These are phyloP conservation scores for Stenotaenia linearis DNA, from an alignment of 2,888 invertebrate species.

Conservation along the genomic window DNA sequence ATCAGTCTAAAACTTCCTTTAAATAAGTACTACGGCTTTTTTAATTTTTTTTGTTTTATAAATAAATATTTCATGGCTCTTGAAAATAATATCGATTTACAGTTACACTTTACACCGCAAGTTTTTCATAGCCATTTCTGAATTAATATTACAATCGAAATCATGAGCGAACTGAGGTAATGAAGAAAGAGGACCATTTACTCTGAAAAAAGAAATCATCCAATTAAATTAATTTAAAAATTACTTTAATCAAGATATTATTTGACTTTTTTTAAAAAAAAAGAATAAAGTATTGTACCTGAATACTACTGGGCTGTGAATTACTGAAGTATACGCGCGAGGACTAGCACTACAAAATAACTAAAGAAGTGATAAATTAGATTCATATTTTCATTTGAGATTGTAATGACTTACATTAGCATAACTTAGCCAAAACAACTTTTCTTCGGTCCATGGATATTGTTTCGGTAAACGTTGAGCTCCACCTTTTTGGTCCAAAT, in stretches of 20 bases:
- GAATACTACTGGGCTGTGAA: background rate
- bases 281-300: too few relatives aligned
- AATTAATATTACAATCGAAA: background rate
- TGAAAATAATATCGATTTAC: background rate
- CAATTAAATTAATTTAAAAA: too few relatives aligned
- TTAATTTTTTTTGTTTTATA: background rate
- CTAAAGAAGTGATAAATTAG: too few relatives aligned
- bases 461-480: background rate
- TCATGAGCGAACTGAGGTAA: background rate
- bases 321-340: too few relatives aligned
- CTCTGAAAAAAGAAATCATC: background rate
- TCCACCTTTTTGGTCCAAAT: background rate
- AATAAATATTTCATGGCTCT: background rate
- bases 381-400: too few relatives aligned
- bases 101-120: background rate
- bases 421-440: background rate
- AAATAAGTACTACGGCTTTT: background rate
- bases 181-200: background rate
- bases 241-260: too few relatives aligned
- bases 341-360: too few relatives aligned
- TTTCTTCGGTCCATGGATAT: background rate
- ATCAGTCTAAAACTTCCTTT: background rate
- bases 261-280: too few relatives aligned
- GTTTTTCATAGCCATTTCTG: background rate
- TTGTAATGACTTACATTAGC: background rate